Evolutionary conservation across 2,113 vertebrate genomes (phyloP), one percentile per base, ranked within the genome.

Genomic region (Seriola dumerili): DNA sequence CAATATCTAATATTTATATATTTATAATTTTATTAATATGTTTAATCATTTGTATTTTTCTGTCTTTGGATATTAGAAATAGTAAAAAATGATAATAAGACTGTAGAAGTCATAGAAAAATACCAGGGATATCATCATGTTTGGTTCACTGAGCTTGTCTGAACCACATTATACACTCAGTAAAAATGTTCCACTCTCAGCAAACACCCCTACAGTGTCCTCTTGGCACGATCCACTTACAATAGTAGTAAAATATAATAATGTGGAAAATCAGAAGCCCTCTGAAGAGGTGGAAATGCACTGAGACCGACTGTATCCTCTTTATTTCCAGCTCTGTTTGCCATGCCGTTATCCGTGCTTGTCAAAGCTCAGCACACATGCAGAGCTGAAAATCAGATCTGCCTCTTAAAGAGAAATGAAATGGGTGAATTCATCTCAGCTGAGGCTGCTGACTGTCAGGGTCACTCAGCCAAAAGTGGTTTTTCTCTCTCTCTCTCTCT

Each of bases 221-320:
- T 79, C 75, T 55, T 88, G 85, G 83, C 75, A 38, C 2, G 0
- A 44, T 73, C 44, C 70, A 57, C 57, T 78, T 78, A 58, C 66
- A 80, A 70, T 63, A 73, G 69, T 70, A 85, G 81, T 89, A 81
- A 85, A 88, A 84, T 68, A 59, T 78, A 72, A 76, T 78, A 77
- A 74, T 87, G 85, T 89, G 88, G 78, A 84, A 90, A 89, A 81
- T 87, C 57, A 84, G 79, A 78, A 80, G 71, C 71, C 57, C 70
- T 63, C 75, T 40, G 73, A 65, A 79, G 82, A 72, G 42, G 25
- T 61, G 80, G 44, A 76, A 62, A 77, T 66, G 40, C 12, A 46
- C 46, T 6, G n/a, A 73, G 38, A 25, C 25, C 21, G 23, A 73
- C 58, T 67, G 61, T 44, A 64, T 76, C 73, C 64, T 76, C 73